Evolutionary conservation across 2,888 invertebrate species (phyloP).

Genomic region (Empis livida): DNA sequence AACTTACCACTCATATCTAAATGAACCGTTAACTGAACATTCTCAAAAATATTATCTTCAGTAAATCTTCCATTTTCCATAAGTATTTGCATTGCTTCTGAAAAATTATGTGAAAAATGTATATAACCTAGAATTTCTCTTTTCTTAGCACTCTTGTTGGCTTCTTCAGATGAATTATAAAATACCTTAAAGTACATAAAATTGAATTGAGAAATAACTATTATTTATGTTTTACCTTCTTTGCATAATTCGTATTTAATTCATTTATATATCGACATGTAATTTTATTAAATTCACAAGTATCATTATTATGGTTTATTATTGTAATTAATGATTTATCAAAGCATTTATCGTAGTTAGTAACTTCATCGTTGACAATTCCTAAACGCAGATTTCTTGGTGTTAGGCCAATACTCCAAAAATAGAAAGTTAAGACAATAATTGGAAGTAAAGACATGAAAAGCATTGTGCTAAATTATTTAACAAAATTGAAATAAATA

Average conservation of each 20-base stretch:
- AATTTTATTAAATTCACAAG: constrained; percentile 42
- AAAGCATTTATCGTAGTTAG: constrained; percentile 35
- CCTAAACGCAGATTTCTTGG: constrained; percentile 58
- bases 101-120: constrained; percentile 59
- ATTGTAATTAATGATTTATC: constrained; percentile 34
- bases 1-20: constrained; percentile 60
- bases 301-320: constrained; percentile 23
- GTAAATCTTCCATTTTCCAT: constrained; percentile 45
- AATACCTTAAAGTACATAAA: constrained; percentile 28
- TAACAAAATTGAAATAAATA: constrained; percentile 7
- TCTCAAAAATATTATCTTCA: constrained; percentile 40
- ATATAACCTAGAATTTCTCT: constrained; percentile 51
- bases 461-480: constrained; percentile 52
- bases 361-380: constrained; percentile 65
- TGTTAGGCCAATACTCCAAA: constrained; percentile 66
- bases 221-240: constrained; percentile 28
- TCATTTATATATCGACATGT: constrained; percentile 49
- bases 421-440: constrained; percentile 65
- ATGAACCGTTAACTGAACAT: constrained; percentile 53
- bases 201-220: neutral
- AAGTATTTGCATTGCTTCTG: constrained; percentile 44
- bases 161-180: constrained; percentile 42
- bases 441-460: constrained; percentile 75
- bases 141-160: constrained; percentile 39
- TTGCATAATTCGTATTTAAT: constrained; percentile 44